A percentile compares a stretch with the other conserved stretches of the same genome.
phyloP scores from a whole-genome alignment of 2,888 invertebrate genomes.

The Lasioglossum pauxillum region DNA sequence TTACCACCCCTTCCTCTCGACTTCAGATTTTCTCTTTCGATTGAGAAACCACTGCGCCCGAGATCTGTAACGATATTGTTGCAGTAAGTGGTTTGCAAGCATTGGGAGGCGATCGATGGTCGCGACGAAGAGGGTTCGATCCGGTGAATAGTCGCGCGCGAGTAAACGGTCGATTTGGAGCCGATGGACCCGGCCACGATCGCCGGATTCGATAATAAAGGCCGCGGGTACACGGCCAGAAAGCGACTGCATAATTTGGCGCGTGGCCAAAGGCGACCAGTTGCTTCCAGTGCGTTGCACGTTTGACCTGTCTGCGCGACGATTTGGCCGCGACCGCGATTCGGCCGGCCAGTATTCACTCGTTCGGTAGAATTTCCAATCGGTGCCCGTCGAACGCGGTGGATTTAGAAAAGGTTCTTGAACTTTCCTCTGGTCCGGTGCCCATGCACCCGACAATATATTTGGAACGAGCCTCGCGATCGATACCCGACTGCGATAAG shows the following conservation, averaged over 20 bases:
- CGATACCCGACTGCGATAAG: slow-evolving; percentile 14
- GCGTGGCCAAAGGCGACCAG: slow-evolving; percentile 81
- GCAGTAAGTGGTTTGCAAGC: not conserved
- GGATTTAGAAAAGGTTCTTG: slow-evolving; percentile 12
- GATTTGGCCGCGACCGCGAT: not conserved
- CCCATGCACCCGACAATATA: not conserved
- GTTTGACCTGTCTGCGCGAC: slow-evolving; percentile 72
- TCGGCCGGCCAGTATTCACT: not conserved
- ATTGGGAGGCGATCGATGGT: slow-evolving; percentile 13
- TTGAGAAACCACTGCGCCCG: not conserved
- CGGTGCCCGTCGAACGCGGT: not conserved
- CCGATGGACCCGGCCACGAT: slow-evolving; percentile 45
- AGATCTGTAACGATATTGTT: not conserved
- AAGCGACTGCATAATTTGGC: slow-evolving; percentile 81
- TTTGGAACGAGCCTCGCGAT: slow-evolving; percentile 10
- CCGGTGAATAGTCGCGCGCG: not conserved
- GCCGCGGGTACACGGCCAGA: slow-evolving; percentile 60
- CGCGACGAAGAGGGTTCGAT: not conserved
- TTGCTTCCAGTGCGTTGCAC: slow-evolving; percentile 78
- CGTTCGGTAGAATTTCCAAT: slow-evolving; percentile 33
- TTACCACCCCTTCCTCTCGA: not conserved
- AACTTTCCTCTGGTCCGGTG: slow-evolving; percentile 10
- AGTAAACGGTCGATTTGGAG: slow-evolving; percentile 21
- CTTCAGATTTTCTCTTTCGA: not conserved
- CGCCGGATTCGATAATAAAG: slow-evolving; percentile 70